Conservation (phyloP, 2,797 vertebrate species). For the Petrocephalus sullivani region DNA sequence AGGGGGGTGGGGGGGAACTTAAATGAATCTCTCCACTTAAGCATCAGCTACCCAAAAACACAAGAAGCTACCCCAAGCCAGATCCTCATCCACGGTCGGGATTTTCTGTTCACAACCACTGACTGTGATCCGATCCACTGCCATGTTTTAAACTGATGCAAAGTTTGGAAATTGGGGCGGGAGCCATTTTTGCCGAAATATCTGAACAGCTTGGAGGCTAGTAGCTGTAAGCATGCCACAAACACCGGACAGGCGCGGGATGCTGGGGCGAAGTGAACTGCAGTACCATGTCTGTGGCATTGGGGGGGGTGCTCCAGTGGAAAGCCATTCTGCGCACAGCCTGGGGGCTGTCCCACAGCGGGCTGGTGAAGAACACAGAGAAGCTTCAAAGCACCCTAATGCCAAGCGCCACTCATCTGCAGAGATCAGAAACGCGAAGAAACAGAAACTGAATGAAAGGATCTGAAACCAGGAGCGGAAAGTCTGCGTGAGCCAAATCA, state of each 20-base stretch:
- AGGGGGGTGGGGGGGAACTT: not conserved
- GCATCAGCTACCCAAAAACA: not conserved
- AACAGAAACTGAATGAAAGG: not conserved
- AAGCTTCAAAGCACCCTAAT: not conserved
- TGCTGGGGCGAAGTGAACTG: not conserved
- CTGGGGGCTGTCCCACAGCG: not conserved
- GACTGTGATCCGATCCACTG: not conserved
- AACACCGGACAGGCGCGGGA: not conserved
- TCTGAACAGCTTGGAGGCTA: not conserved
- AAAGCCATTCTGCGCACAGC: not conserved
- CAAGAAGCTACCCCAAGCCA: not conserved
- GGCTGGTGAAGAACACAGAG: not conserved
- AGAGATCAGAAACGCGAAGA: not conserved
- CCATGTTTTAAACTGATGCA: not conserved
- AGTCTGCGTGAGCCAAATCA: not conserved
- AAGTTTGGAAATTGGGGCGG: not conserved
- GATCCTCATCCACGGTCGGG: not conserved
- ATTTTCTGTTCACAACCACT: not conserved
- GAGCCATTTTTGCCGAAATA: not conserved
- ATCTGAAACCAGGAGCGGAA: not conserved
- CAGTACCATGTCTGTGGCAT: not conserved
- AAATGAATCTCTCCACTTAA: not conserved
- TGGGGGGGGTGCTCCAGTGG: not conserved
- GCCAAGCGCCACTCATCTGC: not conserved
- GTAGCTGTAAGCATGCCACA: not conserved